Evolutionary conservation across 2,888 invertebrate species (phyloP).

Genomic region (Agrilus cyanescens): DNA sequence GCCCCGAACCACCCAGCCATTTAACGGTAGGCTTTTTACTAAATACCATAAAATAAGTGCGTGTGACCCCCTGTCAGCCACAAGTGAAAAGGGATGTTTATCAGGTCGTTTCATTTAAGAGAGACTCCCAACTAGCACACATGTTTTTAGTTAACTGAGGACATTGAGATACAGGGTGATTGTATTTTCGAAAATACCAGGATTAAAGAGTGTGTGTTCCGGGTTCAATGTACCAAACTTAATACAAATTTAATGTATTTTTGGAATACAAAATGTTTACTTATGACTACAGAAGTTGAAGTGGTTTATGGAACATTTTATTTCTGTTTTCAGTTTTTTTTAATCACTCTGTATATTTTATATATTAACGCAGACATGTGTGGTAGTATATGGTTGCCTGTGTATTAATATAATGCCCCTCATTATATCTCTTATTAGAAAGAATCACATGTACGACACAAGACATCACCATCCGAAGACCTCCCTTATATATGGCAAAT

Average conservation of each 20-base stretch:
- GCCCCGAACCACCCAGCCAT: background rate
- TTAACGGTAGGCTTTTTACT: conserved; percentile 10
- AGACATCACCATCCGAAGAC: conserved; percentile 10
- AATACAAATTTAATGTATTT: no score
- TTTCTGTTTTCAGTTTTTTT: no score
- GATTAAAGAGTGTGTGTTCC: no score
- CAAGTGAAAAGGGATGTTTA: conserved; percentile 17
- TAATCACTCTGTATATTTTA: no score
- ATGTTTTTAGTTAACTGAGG: conserved; percentile 24
- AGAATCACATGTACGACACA: conserved; percentile 17
- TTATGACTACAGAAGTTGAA: no score
- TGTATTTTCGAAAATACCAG: no score
- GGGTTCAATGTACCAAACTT: no score
- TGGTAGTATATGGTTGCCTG: no score
- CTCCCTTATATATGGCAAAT: conserved; percentile 17
- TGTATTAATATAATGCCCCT: conserved; percentile 19
- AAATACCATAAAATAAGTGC: conserved; percentile 13
- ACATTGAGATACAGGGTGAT: no score
- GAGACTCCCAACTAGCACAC: conserved; percentile 7
- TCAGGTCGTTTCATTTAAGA: background rate
- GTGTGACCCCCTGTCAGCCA: conserved; percentile 12
- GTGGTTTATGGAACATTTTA: no score
- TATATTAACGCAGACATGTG: no score
- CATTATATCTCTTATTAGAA: conserved; percentile 20
- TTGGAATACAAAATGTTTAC: no score